Conservation (phyloP, 2,113 vertebrate species). For the Gobio gobio region DNA sequence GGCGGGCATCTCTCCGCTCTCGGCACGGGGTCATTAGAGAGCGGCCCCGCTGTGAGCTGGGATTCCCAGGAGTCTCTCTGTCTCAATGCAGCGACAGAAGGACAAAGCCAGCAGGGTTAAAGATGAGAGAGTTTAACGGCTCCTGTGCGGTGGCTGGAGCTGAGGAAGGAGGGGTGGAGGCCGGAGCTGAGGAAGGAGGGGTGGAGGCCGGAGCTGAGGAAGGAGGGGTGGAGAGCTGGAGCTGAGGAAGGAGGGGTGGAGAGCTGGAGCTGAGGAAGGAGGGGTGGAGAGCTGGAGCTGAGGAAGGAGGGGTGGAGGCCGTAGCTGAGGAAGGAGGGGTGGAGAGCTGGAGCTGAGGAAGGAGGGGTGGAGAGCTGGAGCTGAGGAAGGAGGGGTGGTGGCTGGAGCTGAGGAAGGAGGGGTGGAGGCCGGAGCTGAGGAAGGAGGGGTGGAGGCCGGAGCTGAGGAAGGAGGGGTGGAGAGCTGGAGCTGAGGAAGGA, state of each 20-base stretch:
- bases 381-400: too few relatives aligned
- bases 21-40: slow-evolving; percentile 38
- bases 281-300: background rate
- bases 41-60: background rate
- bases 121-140: slow-evolving; percentile 34
- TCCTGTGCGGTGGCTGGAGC: background rate
- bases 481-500: background rate
- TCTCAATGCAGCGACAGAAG: background rate
- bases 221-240: too few relatives aligned
- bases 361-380: background rate
- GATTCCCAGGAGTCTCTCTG: background rate
- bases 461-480: too few relatives aligned
- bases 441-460: background rate
- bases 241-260: background rate
- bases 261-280: too few relatives aligned
- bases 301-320: background rate
- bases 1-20: background rate
- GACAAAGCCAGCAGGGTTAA: background rate
- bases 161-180: too few relatives aligned
- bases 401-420: background rate
- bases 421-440: background rate
- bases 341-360: background rate
- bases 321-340: too few relatives aligned
- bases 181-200: background rate
- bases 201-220: background rate